Conservation (phyloP, 2,797 vertebrate genomes). For the Lutjanus campechanus region DNA sequence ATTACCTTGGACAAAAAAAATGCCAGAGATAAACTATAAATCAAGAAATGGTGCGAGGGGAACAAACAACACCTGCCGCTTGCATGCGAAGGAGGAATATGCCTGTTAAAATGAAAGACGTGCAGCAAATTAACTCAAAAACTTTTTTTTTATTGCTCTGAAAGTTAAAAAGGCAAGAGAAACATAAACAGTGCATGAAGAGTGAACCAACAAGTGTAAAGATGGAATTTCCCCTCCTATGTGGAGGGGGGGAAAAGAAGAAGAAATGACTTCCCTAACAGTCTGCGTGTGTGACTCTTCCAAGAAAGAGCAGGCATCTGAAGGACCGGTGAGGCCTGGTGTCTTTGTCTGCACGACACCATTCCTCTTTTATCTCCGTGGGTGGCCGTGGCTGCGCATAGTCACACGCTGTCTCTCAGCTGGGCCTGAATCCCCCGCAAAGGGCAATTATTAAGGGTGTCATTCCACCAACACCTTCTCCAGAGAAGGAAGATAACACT, state of each 20-base stretch:
- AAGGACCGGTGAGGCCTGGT: slow-evolving; percentile 37
- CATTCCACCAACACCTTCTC: slow-evolving; percentile 13
- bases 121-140: slow-evolving; percentile 42
- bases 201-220: slow-evolving; percentile 28
- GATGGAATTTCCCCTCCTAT: slow-evolving; percentile 70
- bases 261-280: slow-evolving; percentile 46
- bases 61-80: slow-evolving; percentile 68
- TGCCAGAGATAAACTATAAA: slow-evolving; percentile 61
- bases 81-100: slow-evolving; percentile 56
- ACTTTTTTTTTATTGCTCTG: slow-evolving; percentile 22
- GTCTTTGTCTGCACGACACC: slow-evolving; percentile 61
- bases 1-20: slow-evolving; percentile 38
- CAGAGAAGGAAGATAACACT: slow-evolving; percentile 18
- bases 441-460: slow-evolving; percentile 39
- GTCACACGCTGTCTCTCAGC: slow-evolving; percentile 67
- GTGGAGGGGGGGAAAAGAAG: neutral
- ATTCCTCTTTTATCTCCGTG: slow-evolving; percentile 74
- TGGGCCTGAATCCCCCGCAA: slow-evolving; percentile 28
- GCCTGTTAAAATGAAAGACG: slow-evolving; percentile 47
- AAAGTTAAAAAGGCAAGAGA: slow-evolving; percentile 45
- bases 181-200: slow-evolving; percentile 54
- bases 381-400: slow-evolving; percentile 68
- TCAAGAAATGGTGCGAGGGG: slow-evolving; percentile 56
- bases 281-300: slow-evolving; percentile 36
- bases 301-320: slow-evolving; percentile 51